phyloP scores from a whole-genome alignment of 2,797 vertebrate genomes.

The Pelobates cultripes region DNA sequence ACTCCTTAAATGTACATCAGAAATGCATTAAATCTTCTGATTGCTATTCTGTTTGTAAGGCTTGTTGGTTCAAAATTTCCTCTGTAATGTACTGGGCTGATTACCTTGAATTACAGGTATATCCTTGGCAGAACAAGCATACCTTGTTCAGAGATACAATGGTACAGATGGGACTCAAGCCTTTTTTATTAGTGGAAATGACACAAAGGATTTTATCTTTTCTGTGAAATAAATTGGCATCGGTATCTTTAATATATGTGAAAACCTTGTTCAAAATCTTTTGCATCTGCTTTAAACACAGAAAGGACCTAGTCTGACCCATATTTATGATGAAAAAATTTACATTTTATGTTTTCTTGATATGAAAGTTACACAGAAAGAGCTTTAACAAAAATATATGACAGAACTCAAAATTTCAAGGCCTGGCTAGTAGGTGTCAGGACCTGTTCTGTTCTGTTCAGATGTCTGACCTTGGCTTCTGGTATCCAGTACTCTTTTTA shows the following conservation, averaged over 20 bases:
- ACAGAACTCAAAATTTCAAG: too few relatives aligned
- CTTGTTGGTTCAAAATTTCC: slow-evolving; percentile 85
- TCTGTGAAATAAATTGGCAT: slow-evolving; percentile 39
- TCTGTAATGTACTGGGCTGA: slow-evolving; percentile 81
- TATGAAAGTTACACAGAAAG: too few relatives aligned
- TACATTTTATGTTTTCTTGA: too few relatives aligned
- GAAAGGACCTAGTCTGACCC: too few relatives aligned
- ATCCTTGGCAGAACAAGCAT: slow-evolving; percentile 78
- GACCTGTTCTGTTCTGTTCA: too few relatives aligned
- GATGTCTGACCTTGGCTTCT: too few relatives aligned
- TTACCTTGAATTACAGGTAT: slow-evolving; percentile 88
- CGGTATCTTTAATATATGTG: slow-evolving; percentile 4
- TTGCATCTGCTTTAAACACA: too few relatives aligned
- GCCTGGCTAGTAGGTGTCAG: too few relatives aligned
- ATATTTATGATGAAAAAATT: too few relatives aligned
- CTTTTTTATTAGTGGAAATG: slow-evolving; percentile 62
- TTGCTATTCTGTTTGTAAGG: slow-evolving; percentile 92
- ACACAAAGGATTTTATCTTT: slow-evolving; percentile 43
- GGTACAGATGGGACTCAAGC: slow-evolving; percentile 65
- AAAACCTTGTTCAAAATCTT: slow-evolving; percentile 1
- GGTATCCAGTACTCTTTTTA: too few relatives aligned
- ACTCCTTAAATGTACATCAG: slow-evolving; percentile 95
- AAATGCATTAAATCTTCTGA: slow-evolving; percentile 98
- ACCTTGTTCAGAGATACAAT: slow-evolving; percentile 74
- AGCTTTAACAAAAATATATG: too few relatives aligned